Conservation (phyloP, 37 sponge, comb jelly and placozoan species). For the Aphrocallistes beatrix region DNA sequence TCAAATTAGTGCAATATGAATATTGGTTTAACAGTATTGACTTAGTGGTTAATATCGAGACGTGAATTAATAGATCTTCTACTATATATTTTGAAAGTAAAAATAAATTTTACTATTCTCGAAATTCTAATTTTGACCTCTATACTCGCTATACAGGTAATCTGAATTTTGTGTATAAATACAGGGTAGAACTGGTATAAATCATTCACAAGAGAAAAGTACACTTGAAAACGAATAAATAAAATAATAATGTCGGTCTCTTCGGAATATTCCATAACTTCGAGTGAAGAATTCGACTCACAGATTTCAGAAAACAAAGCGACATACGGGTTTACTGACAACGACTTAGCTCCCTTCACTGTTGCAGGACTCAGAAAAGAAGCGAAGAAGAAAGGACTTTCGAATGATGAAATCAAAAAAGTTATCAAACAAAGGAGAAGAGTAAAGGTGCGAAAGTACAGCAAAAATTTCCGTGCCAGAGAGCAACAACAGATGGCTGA, state of each 20-base stretch:
- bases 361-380: background rate
- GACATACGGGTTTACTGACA: background rate
- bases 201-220: background rate
- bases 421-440: background rate
- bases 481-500: slow-evolving; percentile 17
- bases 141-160: too few species aligned
- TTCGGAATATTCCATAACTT: background rate
- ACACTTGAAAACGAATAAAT: background rate
- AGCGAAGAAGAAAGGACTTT: background rate
- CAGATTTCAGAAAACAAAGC: background rate
- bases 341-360: background rate
- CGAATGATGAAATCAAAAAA: background rate
- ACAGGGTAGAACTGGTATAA: too few species aligned
- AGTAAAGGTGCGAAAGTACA: background rate
- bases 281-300: background rate
- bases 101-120: too few species aligned
- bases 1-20: too few species aligned
- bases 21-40: too few species aligned
- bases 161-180: too few species aligned
- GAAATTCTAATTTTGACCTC: too few species aligned
- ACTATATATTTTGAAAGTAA: too few species aligned
- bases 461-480: background rate
- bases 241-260: slow-evolving; percentile 5
- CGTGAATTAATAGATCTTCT: too few species aligned
- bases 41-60: too few species aligned